Evolutionary conservation across 2,797 vertebrate genomes (phyloP), one percentile per base, ranked within the genome.

Genomic region (Gallinago stenura): DNA sequence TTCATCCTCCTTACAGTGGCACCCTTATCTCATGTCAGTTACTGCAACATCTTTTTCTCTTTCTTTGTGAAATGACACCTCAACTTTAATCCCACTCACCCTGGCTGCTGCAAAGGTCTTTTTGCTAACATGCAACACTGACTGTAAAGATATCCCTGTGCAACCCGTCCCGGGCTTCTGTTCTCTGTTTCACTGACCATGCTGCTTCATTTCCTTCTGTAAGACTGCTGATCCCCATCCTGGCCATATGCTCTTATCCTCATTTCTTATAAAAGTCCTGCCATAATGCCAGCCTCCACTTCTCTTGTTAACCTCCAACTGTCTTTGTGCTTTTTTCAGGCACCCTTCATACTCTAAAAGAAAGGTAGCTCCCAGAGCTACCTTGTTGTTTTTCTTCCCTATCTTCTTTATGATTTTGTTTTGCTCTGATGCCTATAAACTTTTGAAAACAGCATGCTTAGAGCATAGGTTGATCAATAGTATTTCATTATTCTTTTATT

Each of bases 1-100:
- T 12, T 73, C 1, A 0, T 41, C 6, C 35, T 68, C 15, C 26
- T 56, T 61, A 25, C 51, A 87, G 8, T 0, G 1, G 12, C 7
- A 13, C 4, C 26, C 9, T 61, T 50, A 28, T 60, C 69, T 84
- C 35, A 20, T 31, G 12, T 45, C 66, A 71, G 19, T 48, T 73
- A 24, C 31, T 71, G 51, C 31, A 93, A 41, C 15, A 46, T 37
- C 13, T 30, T 69, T 53, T 72, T 45, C 28, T 58, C 39, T 90
- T 72, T 66, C 19, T 56, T 53, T 66, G 33, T 33, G 50, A 87
- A 89, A 82, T 41, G 18, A 4, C 2, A 4, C 33, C 50, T 60
- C 54, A 81, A 16, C 30, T 35, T 70, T 58, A 37, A 9, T 60
- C 7, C 35, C 28, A 60, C 16, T 17, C 33, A 57, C 2, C 33